Base-by-base conservation (phyloP, 1,140 invertebrate species). In the Diachasmimorpha longicaudata region DNA sequence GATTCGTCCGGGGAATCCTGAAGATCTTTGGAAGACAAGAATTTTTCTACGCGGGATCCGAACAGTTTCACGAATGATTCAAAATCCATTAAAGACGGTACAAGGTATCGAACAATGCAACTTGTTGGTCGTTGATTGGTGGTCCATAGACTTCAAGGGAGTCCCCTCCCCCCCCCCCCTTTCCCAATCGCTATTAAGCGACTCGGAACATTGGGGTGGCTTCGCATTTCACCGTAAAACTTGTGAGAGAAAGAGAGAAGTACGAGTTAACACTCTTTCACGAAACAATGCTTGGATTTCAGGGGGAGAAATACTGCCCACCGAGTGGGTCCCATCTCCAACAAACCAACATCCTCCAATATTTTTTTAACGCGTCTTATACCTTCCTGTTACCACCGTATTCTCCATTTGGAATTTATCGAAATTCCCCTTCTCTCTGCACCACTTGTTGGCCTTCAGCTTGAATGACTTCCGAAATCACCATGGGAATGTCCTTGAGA, bases 301-400 rank as follows among this genome's bases (percentile, higher is more conserved):
- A 16, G 5, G 74, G 74, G 21, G 69, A 76, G 52, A 76, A 76
- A 76, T 76, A 71, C 74, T 76, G 70, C 36, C 70, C 68, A 31
- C 52, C 36, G 39, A 36, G 31, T 19, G 5, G 5, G 66, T 14
- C 31, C 31, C 0, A 37, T 36, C 66, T 68, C 25, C 9, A 37
- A 14, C 66, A 42, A 68, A 11, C 63, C 63, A 66, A 37, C 66
- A 68, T 68, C 31, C 9, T 14, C 16, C 11, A 6, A 37, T 19
- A 37, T 36, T 68, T 68, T 31, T 19, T 19, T 37, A 52, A 10
- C 19, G 4, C 48, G 9, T 16, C 36, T 39, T 68, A 31, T 71
- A 66, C 31, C 31, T 66, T 42, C 2, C 9, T 25, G 4, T 14
- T 63, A 21, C 31, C 46, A 8, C 19, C 21, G n/a, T 23, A 52